phyloP scores from a whole-genome alignment of 1,140 invertebrate genomes.

The Ptiloglossa arizonensis region DNA sequence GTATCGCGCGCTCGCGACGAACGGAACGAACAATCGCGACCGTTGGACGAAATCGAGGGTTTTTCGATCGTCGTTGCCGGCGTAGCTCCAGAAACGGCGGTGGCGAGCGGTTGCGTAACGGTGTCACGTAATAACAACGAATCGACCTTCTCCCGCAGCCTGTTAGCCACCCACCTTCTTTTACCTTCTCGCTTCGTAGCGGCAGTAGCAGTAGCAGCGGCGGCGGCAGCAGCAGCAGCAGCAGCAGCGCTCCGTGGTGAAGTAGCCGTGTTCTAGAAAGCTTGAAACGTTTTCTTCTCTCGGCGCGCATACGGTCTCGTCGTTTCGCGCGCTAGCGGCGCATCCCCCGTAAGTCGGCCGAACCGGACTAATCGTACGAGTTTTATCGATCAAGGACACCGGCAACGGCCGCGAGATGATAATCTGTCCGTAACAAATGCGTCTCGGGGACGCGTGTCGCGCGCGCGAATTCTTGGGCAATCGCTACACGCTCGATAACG shows the following conservation, averaged over 20 bases:
- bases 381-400: conserved; percentile 24
- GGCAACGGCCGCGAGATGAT: conserved; percentile 11
- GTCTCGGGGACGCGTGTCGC: neutral
- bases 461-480: conserved; percentile 2
- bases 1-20: too few relatives aligned
- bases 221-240: too few relatives aligned
- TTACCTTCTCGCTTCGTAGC: conserved; percentile 35
- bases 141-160: conserved; percentile 67
- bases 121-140: conserved; percentile 73
- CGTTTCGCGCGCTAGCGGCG: neutral
- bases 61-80: conserved; percentile 32
- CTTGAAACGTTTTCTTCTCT: conserved; percentile 42
- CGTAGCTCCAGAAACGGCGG: conserved; percentile 20
- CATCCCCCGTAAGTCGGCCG: neutral
- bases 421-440: conserved; percentile 14
- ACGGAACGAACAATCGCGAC: neutral
- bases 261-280: conserved; percentile 56
- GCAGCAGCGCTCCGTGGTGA: conserved; percentile 21
- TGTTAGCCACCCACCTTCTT: conserved; percentile 62
- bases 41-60: conserved; percentile 46
- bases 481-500: neutral
- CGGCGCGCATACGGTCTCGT: neutral
- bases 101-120: conserved; percentile 65
- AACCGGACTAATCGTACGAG: conserved; percentile 20
- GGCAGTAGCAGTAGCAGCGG: too few relatives aligned